Percentiles rank a stretch among this genome's conserved stretches.
Evolutionary conservation across 2,113 vertebrate species (phyloP).

Genomic region (Apaloderma vittatum): DNA sequence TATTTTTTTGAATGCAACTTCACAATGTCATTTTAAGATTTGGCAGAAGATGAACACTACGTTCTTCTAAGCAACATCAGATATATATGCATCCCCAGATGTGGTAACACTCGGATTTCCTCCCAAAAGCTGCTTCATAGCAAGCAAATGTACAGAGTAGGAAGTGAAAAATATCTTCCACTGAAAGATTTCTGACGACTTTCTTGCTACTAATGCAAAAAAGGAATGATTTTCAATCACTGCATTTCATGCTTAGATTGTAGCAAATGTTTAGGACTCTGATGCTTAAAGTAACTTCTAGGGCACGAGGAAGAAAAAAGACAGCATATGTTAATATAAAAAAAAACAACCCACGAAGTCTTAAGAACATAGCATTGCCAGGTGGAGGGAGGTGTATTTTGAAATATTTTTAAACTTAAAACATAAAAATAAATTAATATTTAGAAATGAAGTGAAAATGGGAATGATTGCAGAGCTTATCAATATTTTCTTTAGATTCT

Average conservation of each 20-base stretch:
- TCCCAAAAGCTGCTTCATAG: slow-evolving; percentile 14
- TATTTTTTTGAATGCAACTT: slow-evolving; percentile 27
- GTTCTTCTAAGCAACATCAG: slow-evolving; percentile 30
- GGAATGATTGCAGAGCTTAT: background rate
- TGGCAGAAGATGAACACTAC: slow-evolving; percentile 44
- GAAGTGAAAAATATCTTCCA: slow-evolving; percentile 31
- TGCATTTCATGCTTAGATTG: background rate
- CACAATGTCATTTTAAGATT: background rate
- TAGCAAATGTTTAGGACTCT: background rate
- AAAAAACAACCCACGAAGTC: background rate
- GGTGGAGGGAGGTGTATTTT: background rate
- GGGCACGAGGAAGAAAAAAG: background rate
- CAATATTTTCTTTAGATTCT: background rate
- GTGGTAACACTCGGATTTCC: slow-evolving; percentile 11
- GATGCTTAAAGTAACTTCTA: background rate
- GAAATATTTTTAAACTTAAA: background rate
- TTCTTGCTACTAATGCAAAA: background rate
- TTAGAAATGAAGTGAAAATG: background rate
- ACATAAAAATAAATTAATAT: background rate
- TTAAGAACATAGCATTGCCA: background rate
- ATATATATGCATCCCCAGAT: slow-evolving; percentile 1
- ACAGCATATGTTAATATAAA: background rate
- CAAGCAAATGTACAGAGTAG: slow-evolving; percentile 25
- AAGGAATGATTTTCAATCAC: background rate
- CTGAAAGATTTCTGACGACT: slow-evolving; percentile 13